phyloP scores from a whole-genome alignment of 2,888 invertebrate genomes.

The Danaus chrysippus region DNA sequence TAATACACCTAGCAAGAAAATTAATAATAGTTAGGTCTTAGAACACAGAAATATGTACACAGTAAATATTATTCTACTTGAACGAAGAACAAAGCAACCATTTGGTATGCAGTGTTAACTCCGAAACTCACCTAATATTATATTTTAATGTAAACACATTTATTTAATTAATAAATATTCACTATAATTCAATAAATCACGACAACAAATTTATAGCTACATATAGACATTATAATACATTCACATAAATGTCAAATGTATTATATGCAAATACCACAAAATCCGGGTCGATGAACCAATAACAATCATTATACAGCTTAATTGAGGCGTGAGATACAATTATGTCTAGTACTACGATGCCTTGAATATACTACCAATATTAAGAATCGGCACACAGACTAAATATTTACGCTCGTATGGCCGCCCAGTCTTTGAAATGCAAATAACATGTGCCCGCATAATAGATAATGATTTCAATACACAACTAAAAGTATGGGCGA shows the following conservation, averaged over 20 bases:
- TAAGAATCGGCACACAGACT: constrained; percentile 29
- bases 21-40: constrained; percentile 4
- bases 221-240: no score
- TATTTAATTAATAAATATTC: no score
- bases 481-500: not conserved
- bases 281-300: constrained; percentile 9
- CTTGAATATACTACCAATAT: constrained; percentile 22
- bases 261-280: constrained; percentile 6
- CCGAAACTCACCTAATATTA: no score
- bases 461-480: constrained; percentile 16
- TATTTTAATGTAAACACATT: no score
- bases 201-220: no score
- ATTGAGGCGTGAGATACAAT: constrained; percentile 2
- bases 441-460: constrained; percentile 24
- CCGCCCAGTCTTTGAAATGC: constrained; percentile 32
- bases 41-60: constrained; percentile 5
- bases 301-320: constrained; percentile 14
- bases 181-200: no score
- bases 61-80: not conserved
- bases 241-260: not conserved
- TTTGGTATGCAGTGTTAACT: no score
- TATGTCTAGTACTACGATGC: constrained; percentile 10
- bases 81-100: no score
- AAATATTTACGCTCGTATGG: constrained; percentile 31
- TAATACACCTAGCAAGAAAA: constrained; percentile 88